Evolutionary conservation across 2,797 vertebrate species (phyloP).

Genomic region (Oreonectes daqikongensis): DNA sequence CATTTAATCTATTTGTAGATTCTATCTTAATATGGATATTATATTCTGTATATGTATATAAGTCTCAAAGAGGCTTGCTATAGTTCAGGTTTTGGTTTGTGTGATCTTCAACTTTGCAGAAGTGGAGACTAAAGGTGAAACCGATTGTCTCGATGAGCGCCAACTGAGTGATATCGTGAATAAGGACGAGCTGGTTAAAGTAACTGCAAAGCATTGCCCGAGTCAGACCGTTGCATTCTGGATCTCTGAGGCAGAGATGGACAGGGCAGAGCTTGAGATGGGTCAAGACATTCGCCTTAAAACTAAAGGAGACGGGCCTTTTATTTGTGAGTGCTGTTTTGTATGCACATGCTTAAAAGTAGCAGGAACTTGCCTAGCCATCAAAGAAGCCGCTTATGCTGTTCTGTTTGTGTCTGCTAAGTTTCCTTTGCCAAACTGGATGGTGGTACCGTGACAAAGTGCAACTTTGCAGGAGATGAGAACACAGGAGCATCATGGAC

Average conservation of each 20-base stretch:
- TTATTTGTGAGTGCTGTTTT: slow-evolving; percentile 78
- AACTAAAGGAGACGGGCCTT: slow-evolving; percentile 84
- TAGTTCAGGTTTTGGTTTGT: background rate
- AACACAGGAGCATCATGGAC: slow-evolving; percentile 85
- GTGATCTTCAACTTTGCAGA: slow-evolving; percentile 66
- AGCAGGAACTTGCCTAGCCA: background rate
- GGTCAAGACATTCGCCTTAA: slow-evolving; percentile 82
- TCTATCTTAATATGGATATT: background rate
- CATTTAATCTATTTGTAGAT: background rate
- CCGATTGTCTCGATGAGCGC: slow-evolving; percentile 75
- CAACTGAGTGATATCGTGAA: slow-evolving; percentile 76
- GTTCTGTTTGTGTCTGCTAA: slow-evolving; percentile 57
- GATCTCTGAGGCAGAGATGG: slow-evolving; percentile 82
- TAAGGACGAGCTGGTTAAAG: slow-evolving; percentile 75
- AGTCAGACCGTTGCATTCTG: slow-evolving; percentile 81
- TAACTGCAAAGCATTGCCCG: slow-evolving; percentile 73
- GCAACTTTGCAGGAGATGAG: slow-evolving; percentile 87
- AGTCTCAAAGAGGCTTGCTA: background rate
- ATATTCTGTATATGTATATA: no score
- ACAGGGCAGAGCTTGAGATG: slow-evolving; percentile 78
- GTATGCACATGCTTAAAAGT: background rate
- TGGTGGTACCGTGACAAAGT: slow-evolving; percentile 83
- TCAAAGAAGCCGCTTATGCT: background rate
- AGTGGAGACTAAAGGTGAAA: slow-evolving; percentile 82
- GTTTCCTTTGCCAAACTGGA: slow-evolving; percentile 85